Base-by-base conservation (phyloP, 2,113 vertebrate genomes). In the Gallinago undulata region DNA sequence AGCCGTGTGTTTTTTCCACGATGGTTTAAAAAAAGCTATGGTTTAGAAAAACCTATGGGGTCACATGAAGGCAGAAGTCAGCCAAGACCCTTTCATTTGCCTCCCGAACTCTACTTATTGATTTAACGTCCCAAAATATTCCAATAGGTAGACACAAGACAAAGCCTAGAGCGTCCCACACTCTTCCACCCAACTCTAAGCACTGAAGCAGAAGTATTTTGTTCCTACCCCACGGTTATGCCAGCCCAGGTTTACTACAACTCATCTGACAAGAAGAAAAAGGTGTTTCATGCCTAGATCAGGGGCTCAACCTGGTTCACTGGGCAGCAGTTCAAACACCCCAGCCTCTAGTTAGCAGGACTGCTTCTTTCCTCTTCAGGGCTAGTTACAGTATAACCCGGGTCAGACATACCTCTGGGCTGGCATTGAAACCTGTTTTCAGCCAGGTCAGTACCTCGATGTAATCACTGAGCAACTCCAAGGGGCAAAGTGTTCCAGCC, bases 91-190 rank as follows among this genome's bases (percentile, higher is more conserved):
- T 73, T 90, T 75, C n/a, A 67, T 21, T 62, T 56, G 12, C 19
- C 19, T 92, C 37, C 31, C 21, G 7, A 78, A 30, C 91, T 66
- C 62, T 82, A 22, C 48, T 64, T 45, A 43, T 45, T n/a, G 47
- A 84, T n/a, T 86, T 30, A 78, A 80, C 35, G 56, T 19, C 9
- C 43, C 33, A 60, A 64, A 73, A 19, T 17, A 78, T 24, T 43
- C 48, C 57, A 59, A 28, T 66, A 75, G 21, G 22, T 13, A 81
- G 31, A 67, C 41, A 43, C 47, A 35, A 9, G 21, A n/a, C 51
- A 30, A 55, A 89, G 18, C 5, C 19, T 57, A 21, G 7, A 4
- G 13, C 0, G 0, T 16, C 19, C 39, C 3, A 1, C 6, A 23
- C 11, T 62, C 57, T 24, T 18, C 70, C 11, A 53, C 30, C 31